These are phyloP conservation scores for Neodontobutis hainanensis DNA, from an alignment of 2,113 vertebrate species.

Conservation along the genomic window DNA sequence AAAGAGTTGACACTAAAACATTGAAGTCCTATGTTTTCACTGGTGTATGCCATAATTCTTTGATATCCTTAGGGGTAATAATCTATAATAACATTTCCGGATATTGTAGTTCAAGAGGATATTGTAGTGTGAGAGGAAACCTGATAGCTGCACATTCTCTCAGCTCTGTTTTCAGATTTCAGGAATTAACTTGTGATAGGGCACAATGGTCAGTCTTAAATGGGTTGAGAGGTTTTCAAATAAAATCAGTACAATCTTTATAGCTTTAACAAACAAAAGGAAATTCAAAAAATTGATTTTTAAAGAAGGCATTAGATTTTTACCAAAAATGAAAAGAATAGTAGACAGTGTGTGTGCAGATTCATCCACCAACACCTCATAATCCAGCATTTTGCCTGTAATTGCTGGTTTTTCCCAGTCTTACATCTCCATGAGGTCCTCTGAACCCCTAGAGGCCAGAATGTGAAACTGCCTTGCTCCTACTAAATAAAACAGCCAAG, in stretches of 20 bases:
- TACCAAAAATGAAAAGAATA: no score
- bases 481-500: constrained; percentile 36
- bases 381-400: not conserved
- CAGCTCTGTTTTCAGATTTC: constrained; percentile 3
- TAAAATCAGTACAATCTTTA: no score
- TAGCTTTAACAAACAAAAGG: no score
- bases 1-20: not conserved
- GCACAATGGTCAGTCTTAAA: not conserved
- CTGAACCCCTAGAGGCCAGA: constrained; percentile 47
- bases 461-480: constrained; percentile 36
- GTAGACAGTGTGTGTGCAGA: no score
- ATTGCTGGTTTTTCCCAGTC: not conserved
- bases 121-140: not conserved
- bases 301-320: no score
- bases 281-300: no score
- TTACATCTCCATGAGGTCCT: not conserved
- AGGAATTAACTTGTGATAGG: constrained; percentile 1
- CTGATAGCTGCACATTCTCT: not conserved
- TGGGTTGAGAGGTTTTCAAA: no score
- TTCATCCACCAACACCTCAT: no score
- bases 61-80: constrained; percentile 6
- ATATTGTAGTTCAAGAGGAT: not conserved
- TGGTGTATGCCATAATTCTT: constrained; percentile 2
- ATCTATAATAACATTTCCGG: constrained; percentile 14
- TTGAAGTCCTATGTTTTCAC: constrained; percentile 3